phyloP scores from a whole-genome alignment of 2,797 vertebrate genomes.

The Siniperca scherzeri region DNA sequence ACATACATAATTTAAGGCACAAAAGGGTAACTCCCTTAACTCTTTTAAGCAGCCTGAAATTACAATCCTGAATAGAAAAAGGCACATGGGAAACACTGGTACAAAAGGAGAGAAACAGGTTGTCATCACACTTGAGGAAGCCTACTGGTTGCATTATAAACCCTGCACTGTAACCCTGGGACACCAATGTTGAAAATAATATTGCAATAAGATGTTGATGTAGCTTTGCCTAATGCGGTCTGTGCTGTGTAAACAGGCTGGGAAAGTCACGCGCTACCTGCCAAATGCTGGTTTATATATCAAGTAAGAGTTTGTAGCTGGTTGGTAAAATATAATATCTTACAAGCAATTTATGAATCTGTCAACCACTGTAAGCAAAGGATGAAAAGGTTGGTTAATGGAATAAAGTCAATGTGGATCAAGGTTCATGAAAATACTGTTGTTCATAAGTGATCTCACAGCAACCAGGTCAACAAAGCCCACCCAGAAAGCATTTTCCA shows the following conservation, averaged over 20 bases:
- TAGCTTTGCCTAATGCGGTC: not conserved
- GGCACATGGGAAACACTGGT: constrained; percentile 37
- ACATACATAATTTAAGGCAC: constrained; percentile 62
- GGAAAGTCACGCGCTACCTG: constrained; percentile 21
- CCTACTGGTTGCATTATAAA: not conserved
- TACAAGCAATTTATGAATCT: constrained; percentile 8
- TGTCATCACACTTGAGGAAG: constrained; percentile 17
- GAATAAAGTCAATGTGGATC: constrained; percentile 22
- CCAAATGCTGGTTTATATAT: constrained; percentile 24
- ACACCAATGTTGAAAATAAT: constrained; percentile 2
- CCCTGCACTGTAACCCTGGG: not conserved
- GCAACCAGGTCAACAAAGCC: constrained; percentile 5
- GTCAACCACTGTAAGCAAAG: constrained; percentile 6
- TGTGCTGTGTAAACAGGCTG: constrained; percentile 22
- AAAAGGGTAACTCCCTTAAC: constrained; percentile 46
- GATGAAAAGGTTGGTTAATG: not conserved
- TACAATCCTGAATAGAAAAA: constrained; percentile 56
- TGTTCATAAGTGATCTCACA: constrained; percentile 10
- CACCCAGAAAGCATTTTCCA: not conserved
- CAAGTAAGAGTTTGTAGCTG: constrained; percentile 19
- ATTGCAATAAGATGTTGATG: constrained; percentile 1
- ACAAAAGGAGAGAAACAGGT: constrained; percentile 13
- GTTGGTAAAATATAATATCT: constrained; percentile 12
- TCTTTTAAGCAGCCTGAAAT: constrained; percentile 48
- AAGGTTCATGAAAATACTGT: constrained; percentile 20